phyloP scores from a whole-genome alignment of 2,113 vertebrate genomes.

The Marmota monax region DNA sequence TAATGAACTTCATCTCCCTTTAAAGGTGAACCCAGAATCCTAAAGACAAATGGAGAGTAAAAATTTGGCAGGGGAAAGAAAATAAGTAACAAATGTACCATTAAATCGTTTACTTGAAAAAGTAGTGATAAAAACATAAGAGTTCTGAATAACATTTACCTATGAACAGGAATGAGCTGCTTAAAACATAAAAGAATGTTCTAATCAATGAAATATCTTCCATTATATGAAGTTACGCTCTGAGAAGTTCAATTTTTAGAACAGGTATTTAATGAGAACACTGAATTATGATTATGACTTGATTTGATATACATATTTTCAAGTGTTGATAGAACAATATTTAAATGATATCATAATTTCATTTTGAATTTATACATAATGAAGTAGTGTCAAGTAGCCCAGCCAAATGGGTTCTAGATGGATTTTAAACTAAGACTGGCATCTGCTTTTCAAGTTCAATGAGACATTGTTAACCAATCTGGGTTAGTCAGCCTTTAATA shows the following conservation, averaged over 20 bases:
- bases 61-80: slow-evolving; percentile 15
- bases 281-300: not conserved
- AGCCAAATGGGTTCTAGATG: not conserved
- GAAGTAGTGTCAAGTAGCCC: not conserved
- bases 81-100: slow-evolving; percentile 57
- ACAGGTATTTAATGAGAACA: slow-evolving; percentile 33
- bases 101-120: slow-evolving; percentile 31
- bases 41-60: slow-evolving; percentile 55
- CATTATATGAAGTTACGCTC: not conserved
- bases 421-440: not conserved
- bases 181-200: not conserved
- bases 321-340: not conserved
- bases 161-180: not conserved
- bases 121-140: slow-evolving; percentile 4
- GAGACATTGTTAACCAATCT: not conserved
- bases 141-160: slow-evolving; percentile 22
- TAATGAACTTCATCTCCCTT: slow-evolving; percentile 49
- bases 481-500: not conserved
- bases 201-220: not conserved
- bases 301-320: not conserved
- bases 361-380: not conserved
- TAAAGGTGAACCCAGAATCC: slow-evolving; percentile 67
- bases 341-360: not conserved
- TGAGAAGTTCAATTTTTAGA: slow-evolving; percentile 41
- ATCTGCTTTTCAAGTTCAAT: not conserved